A percentile compares a stretch with the other conserved stretches of the same genome.
These are phyloP conservation scores for Philhelius pedissequus DNA, from an alignment of 2,888 invertebrate species.

Conservation along the genomic window DNA sequence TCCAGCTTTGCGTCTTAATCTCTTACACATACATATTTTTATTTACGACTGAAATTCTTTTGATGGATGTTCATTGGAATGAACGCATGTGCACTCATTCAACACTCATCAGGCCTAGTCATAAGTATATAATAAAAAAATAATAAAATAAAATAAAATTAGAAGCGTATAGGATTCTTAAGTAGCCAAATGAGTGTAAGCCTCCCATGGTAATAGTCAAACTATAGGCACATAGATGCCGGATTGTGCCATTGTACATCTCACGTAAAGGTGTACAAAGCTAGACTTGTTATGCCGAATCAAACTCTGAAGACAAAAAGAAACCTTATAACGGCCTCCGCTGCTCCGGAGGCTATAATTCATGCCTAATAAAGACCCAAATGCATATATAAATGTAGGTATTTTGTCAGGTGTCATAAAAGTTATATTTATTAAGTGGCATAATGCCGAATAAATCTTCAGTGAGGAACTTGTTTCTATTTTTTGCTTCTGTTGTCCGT, in stretches of 20 bases:
- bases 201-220: constrained; percentile 44
- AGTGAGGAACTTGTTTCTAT: constrained; percentile 34
- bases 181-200: constrained; percentile 17
- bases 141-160: background rate
- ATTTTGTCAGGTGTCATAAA: constrained; percentile 69
- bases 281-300: constrained; percentile 17
- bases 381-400: constrained; percentile 31
- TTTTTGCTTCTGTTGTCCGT: constrained; percentile 1
- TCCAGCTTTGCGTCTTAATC: constrained; percentile 40
- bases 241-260: constrained; percentile 28
- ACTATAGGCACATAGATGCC: background rate
- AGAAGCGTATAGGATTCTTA: background rate
- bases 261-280: constrained; percentile 45
- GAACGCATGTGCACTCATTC: constrained; percentile 26
- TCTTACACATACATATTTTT: constrained; percentile 2
- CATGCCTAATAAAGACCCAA: constrained; percentile 66
- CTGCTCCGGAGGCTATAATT: constrained; percentile 46
- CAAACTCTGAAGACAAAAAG: constrained; percentile 16
- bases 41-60: constrained; percentile 50
- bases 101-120: constrained; percentile 17
- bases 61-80: constrained; percentile 56
- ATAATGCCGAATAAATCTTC: constrained; percentile 59
- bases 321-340: constrained; percentile 25
- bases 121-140: no score
- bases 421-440: constrained; percentile 64